Percentiles rank a stretch among this genome's conserved stretches.
Evolutionary conservation across 2,797 vertebrate species (phyloP).

Genomic region (Hafferia zeledoni): DNA sequence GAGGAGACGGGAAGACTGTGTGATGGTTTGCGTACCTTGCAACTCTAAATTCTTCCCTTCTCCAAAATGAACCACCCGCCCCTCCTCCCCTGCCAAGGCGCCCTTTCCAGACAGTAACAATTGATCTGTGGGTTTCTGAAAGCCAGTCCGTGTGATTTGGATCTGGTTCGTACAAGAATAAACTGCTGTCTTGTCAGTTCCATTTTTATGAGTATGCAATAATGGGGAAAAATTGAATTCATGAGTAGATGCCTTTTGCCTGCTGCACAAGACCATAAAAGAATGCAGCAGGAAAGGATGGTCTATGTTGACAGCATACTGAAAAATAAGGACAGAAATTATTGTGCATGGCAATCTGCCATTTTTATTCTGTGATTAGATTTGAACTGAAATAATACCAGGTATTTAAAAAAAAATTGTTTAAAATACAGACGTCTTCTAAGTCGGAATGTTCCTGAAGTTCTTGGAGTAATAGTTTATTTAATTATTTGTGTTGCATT

Average conservation of each 20-base stretch:
- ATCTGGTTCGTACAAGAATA: neutral
- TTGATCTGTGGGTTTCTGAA: neutral
- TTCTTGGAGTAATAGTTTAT: neutral
- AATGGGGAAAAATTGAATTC: neutral
- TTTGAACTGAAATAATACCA: neutral
- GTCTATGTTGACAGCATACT: neutral
- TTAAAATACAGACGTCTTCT: neutral
- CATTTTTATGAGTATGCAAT: neutral
- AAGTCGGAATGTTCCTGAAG: neutral
- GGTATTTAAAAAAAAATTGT: neutral
- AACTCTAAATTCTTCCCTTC: neutral
- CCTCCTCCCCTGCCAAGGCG: accelerated
- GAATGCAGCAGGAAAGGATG: neutral
- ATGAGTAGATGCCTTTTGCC: neutral
- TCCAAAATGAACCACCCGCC: neutral
- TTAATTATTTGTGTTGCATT: neutral
- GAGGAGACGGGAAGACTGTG: neutral
- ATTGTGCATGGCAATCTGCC: neutral
- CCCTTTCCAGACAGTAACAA: neutral
- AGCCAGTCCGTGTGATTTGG: neutral
- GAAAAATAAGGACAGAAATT: neutral
- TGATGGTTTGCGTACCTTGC: neutral
- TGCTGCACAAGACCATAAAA: neutral
- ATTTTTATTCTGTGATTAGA: neutral
- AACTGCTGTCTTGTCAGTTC: neutral